These are phyloP conservation scores for Dryobates pubescens DNA, from an alignment of 2,797 vertebrate species.

Conservation along the genomic window DNA sequence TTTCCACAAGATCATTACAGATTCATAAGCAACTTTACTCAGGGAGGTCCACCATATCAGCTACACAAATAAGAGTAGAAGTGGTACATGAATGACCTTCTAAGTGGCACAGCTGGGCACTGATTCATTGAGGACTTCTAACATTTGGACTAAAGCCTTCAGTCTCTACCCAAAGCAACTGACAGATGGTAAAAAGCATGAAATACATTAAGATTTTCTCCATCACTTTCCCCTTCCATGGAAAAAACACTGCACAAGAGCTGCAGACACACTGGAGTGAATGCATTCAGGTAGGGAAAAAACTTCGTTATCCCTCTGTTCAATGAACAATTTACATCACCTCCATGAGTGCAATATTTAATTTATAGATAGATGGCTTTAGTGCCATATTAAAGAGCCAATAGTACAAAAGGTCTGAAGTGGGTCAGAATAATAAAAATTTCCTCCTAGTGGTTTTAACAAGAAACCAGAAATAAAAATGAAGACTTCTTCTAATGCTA, in stretches of 20 bases:
- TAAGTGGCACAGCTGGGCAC: background rate
- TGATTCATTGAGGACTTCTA: background rate
- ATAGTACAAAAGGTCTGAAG: background rate
- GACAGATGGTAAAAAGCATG: background rate
- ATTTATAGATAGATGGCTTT: background rate
- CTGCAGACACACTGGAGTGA: background rate
- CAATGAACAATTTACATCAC: fast-evolving
- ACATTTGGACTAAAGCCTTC: background rate
- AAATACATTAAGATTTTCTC: background rate
- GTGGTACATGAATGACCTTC: background rate
- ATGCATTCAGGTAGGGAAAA: background rate
- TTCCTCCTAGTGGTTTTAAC: background rate
- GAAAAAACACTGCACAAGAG: background rate
- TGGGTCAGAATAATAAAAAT: background rate
- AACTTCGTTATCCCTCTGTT: background rate
- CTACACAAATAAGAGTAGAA: background rate
- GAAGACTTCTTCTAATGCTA: background rate
- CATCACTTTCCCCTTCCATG: background rate
- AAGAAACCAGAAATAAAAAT: background rate
- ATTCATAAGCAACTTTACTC: background rate
- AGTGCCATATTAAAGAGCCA: background rate
- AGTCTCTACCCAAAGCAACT: background rate
- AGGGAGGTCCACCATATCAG: background rate
- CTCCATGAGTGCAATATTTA: background rate
- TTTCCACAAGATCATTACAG: background rate